These are phyloP conservation scores for Orchestia grillus DNA, from an alignment of 1,140 invertebrate genomes.

Conservation along the genomic window DNA sequence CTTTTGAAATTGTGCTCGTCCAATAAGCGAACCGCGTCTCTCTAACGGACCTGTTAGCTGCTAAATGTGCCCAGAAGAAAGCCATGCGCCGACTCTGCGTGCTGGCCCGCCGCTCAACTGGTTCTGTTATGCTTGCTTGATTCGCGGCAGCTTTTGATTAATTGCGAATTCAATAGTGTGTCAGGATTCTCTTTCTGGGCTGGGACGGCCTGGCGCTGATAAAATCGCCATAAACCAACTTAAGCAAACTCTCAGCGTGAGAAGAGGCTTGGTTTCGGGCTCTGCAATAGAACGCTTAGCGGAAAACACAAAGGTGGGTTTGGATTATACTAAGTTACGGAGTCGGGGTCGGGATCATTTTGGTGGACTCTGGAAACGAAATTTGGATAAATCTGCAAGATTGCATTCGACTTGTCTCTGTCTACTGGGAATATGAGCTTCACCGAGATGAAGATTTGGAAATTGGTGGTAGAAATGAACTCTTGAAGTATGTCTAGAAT, in stretches of 20 bases:
- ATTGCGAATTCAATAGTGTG: constrained; percentile 55
- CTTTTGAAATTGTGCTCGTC: neutral
- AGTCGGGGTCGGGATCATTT: neutral
- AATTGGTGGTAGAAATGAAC: neutral
- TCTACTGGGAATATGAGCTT: neutral
- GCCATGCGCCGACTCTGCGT: neutral
- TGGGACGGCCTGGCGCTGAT: constrained; percentile 48
- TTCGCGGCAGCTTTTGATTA: constrained; percentile 51
- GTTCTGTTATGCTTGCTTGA: constrained; percentile 56
- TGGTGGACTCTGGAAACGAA: neutral
- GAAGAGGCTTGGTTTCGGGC: constrained; percentile 16
- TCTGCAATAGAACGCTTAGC: neutral
- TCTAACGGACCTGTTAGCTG: neutral
- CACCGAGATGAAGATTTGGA: neutral
- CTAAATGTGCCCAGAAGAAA: constrained; percentile 13
- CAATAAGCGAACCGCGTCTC: neutral
- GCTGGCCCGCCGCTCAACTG: constrained; percentile 16
- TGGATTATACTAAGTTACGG: neutral
- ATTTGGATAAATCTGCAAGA: neutral
- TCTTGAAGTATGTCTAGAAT: neutral
- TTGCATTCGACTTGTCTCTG: neutral
- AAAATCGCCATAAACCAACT: constrained; percentile 53
- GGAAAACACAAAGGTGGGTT: neutral
- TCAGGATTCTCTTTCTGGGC: constrained; percentile 47
- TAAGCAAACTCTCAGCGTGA: neutral